Conservation (phyloP, 2,797 vertebrate species). For the Anabacerthia variegaticeps region DNA sequence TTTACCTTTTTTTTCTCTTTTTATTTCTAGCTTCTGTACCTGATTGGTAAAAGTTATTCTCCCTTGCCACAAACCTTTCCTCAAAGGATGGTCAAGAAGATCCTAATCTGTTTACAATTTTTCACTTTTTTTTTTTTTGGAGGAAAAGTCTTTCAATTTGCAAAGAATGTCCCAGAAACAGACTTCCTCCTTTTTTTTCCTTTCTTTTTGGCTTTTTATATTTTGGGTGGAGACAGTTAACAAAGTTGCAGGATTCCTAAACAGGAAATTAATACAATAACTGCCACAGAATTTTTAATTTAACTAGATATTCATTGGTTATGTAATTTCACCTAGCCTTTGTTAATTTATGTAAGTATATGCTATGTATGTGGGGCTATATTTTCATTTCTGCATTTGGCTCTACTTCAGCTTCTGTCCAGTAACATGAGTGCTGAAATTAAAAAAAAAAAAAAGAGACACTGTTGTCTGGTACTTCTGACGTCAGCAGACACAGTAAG, state of each 20-base stretch:
- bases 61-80: background rate
- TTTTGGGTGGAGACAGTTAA: background rate
- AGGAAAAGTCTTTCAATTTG: background rate
- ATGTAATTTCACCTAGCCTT: background rate
- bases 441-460: background rate
- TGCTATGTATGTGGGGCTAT: rapidly evolving
- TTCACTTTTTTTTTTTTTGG: background rate
- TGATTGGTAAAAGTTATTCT: background rate
- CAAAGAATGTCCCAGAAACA: background rate
- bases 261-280: background rate
- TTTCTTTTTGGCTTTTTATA: background rate
- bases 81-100: background rate
- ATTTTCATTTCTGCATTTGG: background rate
- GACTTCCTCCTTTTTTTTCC: background rate
- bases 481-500: background rate
- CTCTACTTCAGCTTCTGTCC: constrained; percentile 32
- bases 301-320: background rate
- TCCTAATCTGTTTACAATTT: background rate
- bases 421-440: constrained; percentile 44
- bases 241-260: background rate
- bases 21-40: background rate
- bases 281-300: background rate
- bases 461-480: background rate
- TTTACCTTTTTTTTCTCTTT: background rate
- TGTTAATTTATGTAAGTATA: background rate